Evolutionary conservation across 1,140 invertebrate genomes (phyloP).

Genomic region (Yoshiicerus persimilis): DNA sequence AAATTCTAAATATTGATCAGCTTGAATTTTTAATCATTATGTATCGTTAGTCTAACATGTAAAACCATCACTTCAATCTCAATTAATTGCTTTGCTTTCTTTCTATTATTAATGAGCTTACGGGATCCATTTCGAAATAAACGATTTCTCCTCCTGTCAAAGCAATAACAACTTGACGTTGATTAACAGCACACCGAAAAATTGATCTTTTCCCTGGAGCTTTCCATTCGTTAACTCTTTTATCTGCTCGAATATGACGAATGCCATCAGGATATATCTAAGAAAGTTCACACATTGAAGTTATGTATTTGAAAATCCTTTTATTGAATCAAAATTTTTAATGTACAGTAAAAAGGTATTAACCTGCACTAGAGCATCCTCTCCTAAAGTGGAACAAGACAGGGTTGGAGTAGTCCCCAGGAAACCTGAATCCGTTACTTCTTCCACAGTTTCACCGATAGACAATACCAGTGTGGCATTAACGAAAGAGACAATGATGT

Average conservation of each 20-base stretch:
- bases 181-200: constrained; percentile 97
- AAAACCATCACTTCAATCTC: constrained; percentile 34
- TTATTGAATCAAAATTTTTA: too few relatives aligned
- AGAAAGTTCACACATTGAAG: constrained; percentile 36
- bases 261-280: constrained; percentile 97
- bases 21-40: constrained; percentile 34
- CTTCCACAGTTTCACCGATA: constrained; percentile 99
- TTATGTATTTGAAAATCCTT: not conserved
- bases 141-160: constrained; percentile 96
- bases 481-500: constrained; percentile 99
- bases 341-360: constrained; percentile 45
- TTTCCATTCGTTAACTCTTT: constrained; percentile 99
- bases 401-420: constrained; percentile 96
- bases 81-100: too few relatives aligned
- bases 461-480: constrained; percentile 98
- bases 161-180: constrained; percentile 97
- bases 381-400: constrained; percentile 93
- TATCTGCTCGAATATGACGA: constrained; percentile 94
- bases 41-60: constrained; percentile 50
- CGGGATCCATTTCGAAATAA: constrained; percentile 99
- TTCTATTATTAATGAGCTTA: too few relatives aligned
- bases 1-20: not conserved
- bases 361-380: constrained; percentile 96
- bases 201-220: constrained; percentile 96
- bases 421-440: constrained; percentile 99